These are phyloP conservation scores for Hypsibius dujardini DNA, from an alignment of 1,140 invertebrate species.

Conservation along the genomic window DNA sequence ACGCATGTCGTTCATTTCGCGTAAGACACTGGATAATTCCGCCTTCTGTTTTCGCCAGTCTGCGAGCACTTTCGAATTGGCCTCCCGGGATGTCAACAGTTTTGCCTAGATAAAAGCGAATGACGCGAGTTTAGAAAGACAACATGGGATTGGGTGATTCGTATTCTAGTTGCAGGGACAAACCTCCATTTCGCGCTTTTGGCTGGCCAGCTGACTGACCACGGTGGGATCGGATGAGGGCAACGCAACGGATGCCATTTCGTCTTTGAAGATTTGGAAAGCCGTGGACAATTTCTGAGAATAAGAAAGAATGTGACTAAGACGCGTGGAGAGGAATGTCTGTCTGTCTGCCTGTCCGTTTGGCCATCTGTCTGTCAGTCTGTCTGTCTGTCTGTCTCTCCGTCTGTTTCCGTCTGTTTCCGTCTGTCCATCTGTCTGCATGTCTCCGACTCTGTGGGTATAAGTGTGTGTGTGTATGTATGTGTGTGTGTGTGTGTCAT, in stretches of 20 bases:
- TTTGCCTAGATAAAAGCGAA: too few relatives aligned
- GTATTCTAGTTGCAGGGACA: too few relatives aligned
- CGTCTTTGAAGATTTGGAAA: conserved; percentile 6
- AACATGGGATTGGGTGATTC: background rate
- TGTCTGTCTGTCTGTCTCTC: too few relatives aligned
- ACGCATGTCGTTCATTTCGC: background rate
- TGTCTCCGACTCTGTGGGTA: too few relatives aligned
- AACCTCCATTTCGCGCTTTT: background rate
- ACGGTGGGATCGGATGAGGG: background rate
- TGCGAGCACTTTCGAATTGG: background rate
- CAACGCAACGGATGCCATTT: background rate
- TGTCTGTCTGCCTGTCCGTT: too few relatives aligned
- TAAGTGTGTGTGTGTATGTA: too few relatives aligned
- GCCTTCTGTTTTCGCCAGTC: background rate
- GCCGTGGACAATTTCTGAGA: background rate
- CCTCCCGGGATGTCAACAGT: too few relatives aligned
- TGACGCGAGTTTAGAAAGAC: background rate
- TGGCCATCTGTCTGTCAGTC: too few relatives aligned
- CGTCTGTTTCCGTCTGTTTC: too few relatives aligned
- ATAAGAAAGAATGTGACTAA: background rate
- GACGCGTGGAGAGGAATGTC: too few relatives aligned
- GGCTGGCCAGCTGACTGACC: background rate
- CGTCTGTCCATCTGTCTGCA: too few relatives aligned
- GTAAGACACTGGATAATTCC: background rate
- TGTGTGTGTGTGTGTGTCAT: too few relatives aligned